Evolutionary conservation across 2,113 vertebrate genomes (phyloP).

Genomic region (Tyto alba): DNA sequence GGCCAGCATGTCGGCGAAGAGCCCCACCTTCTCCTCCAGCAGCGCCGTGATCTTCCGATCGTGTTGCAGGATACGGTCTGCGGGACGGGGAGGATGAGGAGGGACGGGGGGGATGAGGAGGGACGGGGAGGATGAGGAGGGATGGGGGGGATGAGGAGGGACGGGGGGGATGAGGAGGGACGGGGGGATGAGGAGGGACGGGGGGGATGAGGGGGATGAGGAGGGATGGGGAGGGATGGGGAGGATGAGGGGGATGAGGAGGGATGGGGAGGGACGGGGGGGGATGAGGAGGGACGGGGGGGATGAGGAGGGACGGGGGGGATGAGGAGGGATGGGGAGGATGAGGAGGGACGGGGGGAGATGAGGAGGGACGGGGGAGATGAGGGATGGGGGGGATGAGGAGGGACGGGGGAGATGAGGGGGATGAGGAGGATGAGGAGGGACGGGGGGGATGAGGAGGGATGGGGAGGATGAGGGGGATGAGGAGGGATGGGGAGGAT

Average conservation of each 20-base stretch:
- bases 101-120: neutral
- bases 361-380: neutral
- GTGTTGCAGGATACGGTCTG: constrained; percentile 86
- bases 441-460: neutral
- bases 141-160: too few relatives aligned
- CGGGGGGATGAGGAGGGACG: too few relatives aligned
- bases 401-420: too few relatives aligned
- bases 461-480: neutral
- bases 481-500: too few relatives aligned
- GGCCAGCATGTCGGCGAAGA: constrained; percentile 79
- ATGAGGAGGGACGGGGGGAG: neutral
- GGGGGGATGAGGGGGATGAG: neutral
- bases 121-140: neutral
- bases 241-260: neutral
- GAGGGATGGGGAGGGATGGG: too few relatives aligned
- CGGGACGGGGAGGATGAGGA: neutral
- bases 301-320: neutral
- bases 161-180: neutral
- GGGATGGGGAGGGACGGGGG: neutral
- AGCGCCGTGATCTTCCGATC: constrained; percentile 83
- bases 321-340: neutral
- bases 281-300: too few relatives aligned
- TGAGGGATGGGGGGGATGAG: neutral
- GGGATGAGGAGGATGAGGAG: neutral
- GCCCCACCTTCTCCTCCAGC: constrained; percentile 83